Base-by-base conservation (phyloP, 1,140 invertebrate species). In the Gonatopus flavifemur region DNA sequence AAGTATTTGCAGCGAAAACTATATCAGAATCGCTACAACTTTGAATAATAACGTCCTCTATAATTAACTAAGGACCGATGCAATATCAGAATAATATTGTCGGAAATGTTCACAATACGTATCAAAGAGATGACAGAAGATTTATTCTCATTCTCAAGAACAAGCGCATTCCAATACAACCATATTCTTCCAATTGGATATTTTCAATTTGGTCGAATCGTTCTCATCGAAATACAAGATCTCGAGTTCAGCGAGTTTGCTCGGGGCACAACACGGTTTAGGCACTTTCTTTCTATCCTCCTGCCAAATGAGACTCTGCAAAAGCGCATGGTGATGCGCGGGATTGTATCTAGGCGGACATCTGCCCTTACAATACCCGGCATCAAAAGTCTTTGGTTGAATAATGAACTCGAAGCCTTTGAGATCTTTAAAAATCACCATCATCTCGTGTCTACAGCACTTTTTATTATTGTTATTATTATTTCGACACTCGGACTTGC, bases 131-230 rank as follows among this genome's bases (percentile, higher is more conserved):
- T n/a, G n/a, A n/a, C n/a, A n/a, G n/a, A n/a, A n/a, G n/a, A n/a
- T n/a, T n/a, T n/a, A n/a, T n/a, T n/a, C n/a, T 9, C 6, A 16
- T 5, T 20, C 18, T 75, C 81, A 89, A 37, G 86, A 86, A 71
- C 88, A 90, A 37, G 85, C 86, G 68, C 88, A 90, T 66, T 89
- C 86, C 19, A 84, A 59, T 13, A 89, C 86, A 55, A 82, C 80
- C 80, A 88, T 88, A 55, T 89, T 83, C 52, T 84, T 82, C 85
- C 87, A 88, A 22, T 82, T 83, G 10, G 86, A 83, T 21, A 88
- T 81, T 51, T 85, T 84, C n/a, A 89, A 70, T 63, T 83, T 84
- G 5, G 80, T 80, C 2, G 76, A 70, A 50, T 87, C 79, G 39
- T 83, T 77, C 49, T 86, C 83, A 58, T 87, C 83, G 5, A 85